Base-by-base conservation (phyloP, 1,140 invertebrate species). In the Drosophila rhopaloa region DNA sequence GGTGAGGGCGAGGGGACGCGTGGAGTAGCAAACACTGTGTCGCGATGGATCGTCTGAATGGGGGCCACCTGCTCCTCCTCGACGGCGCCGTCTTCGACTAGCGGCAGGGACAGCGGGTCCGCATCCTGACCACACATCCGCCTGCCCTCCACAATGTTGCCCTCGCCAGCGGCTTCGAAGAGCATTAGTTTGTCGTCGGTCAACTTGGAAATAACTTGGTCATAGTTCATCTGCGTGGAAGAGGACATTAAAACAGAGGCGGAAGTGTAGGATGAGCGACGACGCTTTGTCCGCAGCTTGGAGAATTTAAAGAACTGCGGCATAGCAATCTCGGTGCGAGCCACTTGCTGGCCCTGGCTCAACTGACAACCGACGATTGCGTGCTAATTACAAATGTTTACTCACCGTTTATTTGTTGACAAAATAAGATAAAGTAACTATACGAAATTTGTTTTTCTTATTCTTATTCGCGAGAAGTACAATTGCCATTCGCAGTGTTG, bases 331-430 rank as follows among this genome's bases (percentile, higher is more conserved):
- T 55, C 67, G 54, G 56, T 71, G 70, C 48, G 59, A 53, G 84
- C 80, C 72, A 65, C 55, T 76, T 68, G 67, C 56, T 73, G 60
- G 80, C 59, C 54, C 35, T 62, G 53, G 56, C 35, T 56, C 50
- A 47, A 88, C 82, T 86, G 82, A 76, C 55, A 83, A 60, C 59
- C 76, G 16, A 35, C 53, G 47, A 66, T 67, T 77, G 63, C 71
- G 76, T 74, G 84, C 63, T 84, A 88, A 88, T 88, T 90, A 81
- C 70, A 65, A 51, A 71, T 89, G 86, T 89, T 90, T 89, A 89
- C 84, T 90, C 81, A 89, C 84, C 85, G 70, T 90, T 89, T 89
- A 81, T 89, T 89, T 89, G 85, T 84, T 90, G 79, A 90, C 81
- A 84, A 81, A 89, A 73, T 78, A 81, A 84, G 84, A 86, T 90